phyloP scores from a whole-genome alignment of 2,113 vertebrate species.

The Cheirogaleus medius region DNA sequence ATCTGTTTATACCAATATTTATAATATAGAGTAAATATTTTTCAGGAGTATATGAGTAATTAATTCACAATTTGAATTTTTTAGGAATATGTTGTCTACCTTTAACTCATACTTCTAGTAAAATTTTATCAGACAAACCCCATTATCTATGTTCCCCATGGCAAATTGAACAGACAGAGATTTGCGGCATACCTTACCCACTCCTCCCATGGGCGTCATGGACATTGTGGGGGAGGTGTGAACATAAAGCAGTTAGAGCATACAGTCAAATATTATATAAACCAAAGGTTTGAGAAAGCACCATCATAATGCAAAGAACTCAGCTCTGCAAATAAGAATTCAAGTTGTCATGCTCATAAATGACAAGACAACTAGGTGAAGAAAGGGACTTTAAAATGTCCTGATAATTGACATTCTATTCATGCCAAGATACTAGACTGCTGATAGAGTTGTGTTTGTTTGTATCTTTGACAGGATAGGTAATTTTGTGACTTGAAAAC shows the following conservation, averaged over 20 bases:
- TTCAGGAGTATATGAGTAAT: neutral
- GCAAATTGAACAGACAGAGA: neutral
- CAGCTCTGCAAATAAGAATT: neutral
- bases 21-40: neutral
- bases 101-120: neutral
- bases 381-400: neutral
- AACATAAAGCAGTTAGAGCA: neutral
- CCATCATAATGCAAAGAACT: neutral
- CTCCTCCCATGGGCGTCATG: neutral
- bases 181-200: neutral
- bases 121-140: neutral
- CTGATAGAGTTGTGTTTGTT: neutral
- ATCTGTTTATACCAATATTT: neutral
- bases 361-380: neutral
- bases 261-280: neutral
- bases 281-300: neutral
- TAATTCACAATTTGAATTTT: neutral
- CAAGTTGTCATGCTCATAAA: neutral
- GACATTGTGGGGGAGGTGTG: rapidly evolving
- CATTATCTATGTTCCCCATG: neutral
- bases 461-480: neutral
- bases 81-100: neutral
- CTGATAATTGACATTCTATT: neutral
- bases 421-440: neutral
- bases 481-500: neutral